Evolutionary conservation across 1,140 invertebrate genomes (phyloP).

Genomic region (Trichonephila clavata): DNA sequence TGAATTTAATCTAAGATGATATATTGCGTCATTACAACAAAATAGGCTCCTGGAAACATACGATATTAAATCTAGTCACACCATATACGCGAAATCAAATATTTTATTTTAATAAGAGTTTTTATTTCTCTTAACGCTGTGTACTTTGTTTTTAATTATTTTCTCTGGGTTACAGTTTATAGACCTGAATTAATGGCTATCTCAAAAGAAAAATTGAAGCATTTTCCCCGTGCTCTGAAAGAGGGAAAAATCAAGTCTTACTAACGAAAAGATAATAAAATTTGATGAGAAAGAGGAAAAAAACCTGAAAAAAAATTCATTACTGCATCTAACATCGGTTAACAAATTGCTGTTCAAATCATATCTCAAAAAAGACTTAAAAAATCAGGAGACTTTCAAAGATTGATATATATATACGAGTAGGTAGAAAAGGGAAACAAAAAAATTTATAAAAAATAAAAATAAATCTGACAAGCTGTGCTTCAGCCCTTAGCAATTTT

Average conservation of each 20-base stretch:
- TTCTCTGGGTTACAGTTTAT: not conserved
- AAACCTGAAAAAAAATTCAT: constrained; percentile 22
- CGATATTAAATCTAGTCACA: not conserved
- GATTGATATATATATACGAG: constrained; percentile 19
- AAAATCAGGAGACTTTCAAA: not conserved
- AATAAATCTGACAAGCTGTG: constrained; percentile 67
- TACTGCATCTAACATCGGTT: constrained; percentile 22
- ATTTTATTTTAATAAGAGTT: constrained; percentile 6
- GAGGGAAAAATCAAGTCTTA: not conserved
- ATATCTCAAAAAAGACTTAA: not conserved
- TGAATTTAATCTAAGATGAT: not conserved
- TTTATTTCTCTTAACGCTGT: not conserved
- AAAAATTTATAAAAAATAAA: constrained; percentile 35
- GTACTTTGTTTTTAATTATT: constrained; percentile 16
- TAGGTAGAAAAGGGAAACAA: not conserved
- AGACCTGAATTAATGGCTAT: constrained; percentile 38
- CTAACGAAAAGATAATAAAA: constrained; percentile 50
- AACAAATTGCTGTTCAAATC: constrained; percentile 46
- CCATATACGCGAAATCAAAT: not conserved
- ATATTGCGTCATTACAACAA: not conserved
- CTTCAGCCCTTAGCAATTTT: constrained; percentile 44
- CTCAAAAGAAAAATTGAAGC: not conserved
- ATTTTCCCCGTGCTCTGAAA: not conserved
- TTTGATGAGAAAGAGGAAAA: not conserved
- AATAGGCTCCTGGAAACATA: not conserved